Percentiles rank a stretch among this genome's conserved stretches.
Evolutionary conservation across 2,888 invertebrate species (phyloP).

Genomic region (Philereme vetulata): DNA sequence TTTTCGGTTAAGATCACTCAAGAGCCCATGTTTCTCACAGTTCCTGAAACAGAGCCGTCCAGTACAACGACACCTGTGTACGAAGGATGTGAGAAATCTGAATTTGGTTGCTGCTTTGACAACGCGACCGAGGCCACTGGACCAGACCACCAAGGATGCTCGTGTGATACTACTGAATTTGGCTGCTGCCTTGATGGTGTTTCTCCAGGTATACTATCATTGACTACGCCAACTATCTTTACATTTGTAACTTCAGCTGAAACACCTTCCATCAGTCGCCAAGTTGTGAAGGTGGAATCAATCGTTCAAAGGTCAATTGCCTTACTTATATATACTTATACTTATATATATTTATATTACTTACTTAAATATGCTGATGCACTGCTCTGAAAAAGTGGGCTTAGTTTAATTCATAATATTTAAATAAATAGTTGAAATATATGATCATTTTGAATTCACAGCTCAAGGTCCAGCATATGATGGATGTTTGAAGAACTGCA

Average conservation of each 20-base stretch:
- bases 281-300: no score
- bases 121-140: constrained; percentile 85
- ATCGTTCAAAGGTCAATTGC: no score
- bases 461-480: constrained; percentile 88
- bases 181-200: constrained; percentile 90
- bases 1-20: no score
- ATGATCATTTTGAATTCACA: constrained; percentile 37
- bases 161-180: constrained; percentile 84
- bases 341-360: no score
- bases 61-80: constrained; percentile 33
- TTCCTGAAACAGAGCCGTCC: constrained; percentile 22
- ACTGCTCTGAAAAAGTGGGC: no score
- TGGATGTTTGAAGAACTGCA: constrained; percentile 90
- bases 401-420: no score
- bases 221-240: no score
- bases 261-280: no score
- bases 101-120: constrained; percentile 91
- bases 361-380: no score
- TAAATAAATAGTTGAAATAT: not conserved
- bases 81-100: constrained; percentile 76
- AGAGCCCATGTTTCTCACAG: not conserved
- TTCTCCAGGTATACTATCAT: constrained; percentile 78
- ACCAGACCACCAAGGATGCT: constrained; percentile 86
- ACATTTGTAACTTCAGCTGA: no score
- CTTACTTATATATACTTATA: no score